phyloP scores from a whole-genome alignment of 2,888 invertebrate genomes.

The Amaurobius ferox region DNA sequence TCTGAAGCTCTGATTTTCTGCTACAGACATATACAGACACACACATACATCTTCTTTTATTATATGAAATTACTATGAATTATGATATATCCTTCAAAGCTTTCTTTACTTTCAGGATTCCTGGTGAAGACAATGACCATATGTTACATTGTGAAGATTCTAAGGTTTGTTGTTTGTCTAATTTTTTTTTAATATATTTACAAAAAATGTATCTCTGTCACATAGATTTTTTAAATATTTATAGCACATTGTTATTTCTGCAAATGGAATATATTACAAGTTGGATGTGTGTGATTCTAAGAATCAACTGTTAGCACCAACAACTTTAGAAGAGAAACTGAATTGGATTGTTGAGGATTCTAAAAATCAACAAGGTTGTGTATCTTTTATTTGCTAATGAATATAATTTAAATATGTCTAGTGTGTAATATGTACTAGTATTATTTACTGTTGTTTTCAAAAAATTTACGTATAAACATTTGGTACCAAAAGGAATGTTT shows the following conservation, averaged over 20 bases:
- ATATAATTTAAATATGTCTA: no score
- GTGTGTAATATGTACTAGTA: no score
- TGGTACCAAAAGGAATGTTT: no score
- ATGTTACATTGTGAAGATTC: constrained; percentile 78
- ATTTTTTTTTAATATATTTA: neutral
- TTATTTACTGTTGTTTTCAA: no score
- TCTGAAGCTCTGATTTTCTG: no score
- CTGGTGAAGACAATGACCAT: constrained; percentile 78
- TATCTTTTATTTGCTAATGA: neutral
- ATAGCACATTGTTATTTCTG: constrained; percentile 78
- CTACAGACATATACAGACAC: no score
- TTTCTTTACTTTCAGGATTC: no score
- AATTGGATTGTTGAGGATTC: constrained; percentile 79
- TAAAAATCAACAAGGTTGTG: constrained; percentile 76
- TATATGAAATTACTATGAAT: no score
- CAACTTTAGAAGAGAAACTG: constrained; percentile 78
- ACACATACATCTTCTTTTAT: no score
- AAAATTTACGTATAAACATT: no score
- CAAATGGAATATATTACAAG: constrained; percentile 78
- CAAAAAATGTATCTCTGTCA: neutral
- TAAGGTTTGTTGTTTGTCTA: constrained; percentile 75
- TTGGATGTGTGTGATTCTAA: constrained; percentile 78
- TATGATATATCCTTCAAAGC: no score
- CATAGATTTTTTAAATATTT: constrained; percentile 35
- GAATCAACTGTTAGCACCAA: constrained; percentile 77